Evolutionary conservation across 2,888 invertebrate species (phyloP).

Genomic region (Eristalinus sepulchralis): DNA sequence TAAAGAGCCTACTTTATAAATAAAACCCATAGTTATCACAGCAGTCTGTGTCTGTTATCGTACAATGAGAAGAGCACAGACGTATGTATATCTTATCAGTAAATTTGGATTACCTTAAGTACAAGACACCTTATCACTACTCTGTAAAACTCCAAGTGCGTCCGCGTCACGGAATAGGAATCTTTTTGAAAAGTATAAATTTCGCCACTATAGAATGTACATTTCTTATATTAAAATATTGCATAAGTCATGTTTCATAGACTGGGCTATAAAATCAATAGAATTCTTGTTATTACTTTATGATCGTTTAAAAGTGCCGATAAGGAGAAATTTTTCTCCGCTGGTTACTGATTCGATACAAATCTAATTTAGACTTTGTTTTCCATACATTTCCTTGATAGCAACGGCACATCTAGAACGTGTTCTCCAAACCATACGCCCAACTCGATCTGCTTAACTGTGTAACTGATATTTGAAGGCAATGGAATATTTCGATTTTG

Average conservation of each 20-base stretch:
- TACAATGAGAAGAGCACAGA: slow-evolving; percentile 2
- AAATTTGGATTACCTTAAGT: slow-evolving; percentile 2
- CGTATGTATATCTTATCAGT: slow-evolving; percentile 51
- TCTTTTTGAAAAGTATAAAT: neutral
- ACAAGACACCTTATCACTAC: slow-evolving; percentile 23
- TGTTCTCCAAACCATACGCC: slow-evolving; percentile 31
- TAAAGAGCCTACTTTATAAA: slow-evolving; percentile 46
- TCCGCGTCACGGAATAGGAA: neutral
- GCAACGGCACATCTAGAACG: slow-evolving; percentile 28
- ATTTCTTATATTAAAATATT: neutral
- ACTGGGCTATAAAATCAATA: neutral
- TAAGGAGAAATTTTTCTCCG: slow-evolving; percentile 17
- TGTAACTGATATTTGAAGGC: slow-evolving; percentile 17
- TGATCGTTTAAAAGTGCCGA: slow-evolving; percentile 1
- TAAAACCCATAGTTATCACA: slow-evolving; percentile 37
- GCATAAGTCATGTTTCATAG: neutral
- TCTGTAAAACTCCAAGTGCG: slow-evolving; percentile 21
- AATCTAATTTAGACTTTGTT: slow-evolving; percentile 21
- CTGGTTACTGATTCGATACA: neutral
- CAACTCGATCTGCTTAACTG: slow-evolving; percentile 15
- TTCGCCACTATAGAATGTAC: neutral
- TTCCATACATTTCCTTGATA: slow-evolving; percentile 20
- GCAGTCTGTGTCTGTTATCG: slow-evolving; percentile 39
- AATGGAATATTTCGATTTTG: slow-evolving; percentile 36
- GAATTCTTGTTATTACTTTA: slow-evolving; percentile 5